A percentile compares a stretch with the other conserved stretches of the same genome.
phyloP scores from a whole-genome alignment of 2,888 invertebrate species.

The Callinectes sapidus region DNA sequence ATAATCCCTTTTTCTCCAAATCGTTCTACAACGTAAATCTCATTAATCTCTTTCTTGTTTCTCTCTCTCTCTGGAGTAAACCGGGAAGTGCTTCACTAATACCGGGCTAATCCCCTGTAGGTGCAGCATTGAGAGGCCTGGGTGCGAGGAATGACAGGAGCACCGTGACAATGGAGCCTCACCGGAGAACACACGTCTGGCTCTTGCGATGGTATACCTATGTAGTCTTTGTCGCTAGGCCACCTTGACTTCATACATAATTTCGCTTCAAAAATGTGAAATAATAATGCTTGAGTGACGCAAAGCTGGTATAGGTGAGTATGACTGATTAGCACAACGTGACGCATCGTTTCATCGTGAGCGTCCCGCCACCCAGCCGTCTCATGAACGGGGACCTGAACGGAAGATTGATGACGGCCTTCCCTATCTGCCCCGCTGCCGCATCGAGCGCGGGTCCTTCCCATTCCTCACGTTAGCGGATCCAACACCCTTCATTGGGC shows the following conservation, averaged over 20 bases:
- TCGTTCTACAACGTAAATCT: background rate
- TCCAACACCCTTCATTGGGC: background rate
- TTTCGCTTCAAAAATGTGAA: background rate
- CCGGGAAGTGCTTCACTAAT: background rate
- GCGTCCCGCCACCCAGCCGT: background rate
- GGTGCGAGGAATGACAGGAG: background rate
- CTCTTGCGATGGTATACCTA: background rate
- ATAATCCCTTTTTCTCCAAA: background rate
- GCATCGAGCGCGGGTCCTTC: background rate
- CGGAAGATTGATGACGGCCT: background rate
- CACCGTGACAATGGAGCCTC: background rate
- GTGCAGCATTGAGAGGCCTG: background rate
- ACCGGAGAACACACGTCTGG: background rate
- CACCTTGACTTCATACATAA: background rate
- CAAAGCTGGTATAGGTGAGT: background rate
- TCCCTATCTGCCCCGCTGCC: background rate
- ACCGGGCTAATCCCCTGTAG: background rate
- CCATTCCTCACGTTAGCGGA: background rate
- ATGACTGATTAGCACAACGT: background rate
- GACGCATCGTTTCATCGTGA: conserved; percentile 14
- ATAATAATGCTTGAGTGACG: background rate
- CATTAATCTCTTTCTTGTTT: too few species aligned
- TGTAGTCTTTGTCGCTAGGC: background rate
- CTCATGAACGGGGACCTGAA: background rate
- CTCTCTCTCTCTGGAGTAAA: background rate